These are phyloP conservation scores for Cettia cetti DNA, from an alignment of 2,113 vertebrate species.

Conservation along the genomic window DNA sequence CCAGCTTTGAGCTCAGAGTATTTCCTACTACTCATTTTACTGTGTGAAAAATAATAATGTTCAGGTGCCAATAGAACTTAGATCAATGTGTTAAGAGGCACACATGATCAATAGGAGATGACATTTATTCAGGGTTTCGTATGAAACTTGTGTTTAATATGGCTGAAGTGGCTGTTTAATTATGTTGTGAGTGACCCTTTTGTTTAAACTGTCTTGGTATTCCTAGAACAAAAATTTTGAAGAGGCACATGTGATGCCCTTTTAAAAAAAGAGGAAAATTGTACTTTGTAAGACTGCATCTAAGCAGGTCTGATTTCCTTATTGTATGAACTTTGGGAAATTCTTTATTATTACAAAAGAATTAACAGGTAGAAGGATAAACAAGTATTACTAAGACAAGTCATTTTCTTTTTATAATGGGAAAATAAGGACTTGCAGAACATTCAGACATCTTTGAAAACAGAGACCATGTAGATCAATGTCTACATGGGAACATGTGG, in stretches of 20 bases:
- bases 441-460: neutral
- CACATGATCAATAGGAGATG: neutral
- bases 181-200: neutral
- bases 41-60: neutral
- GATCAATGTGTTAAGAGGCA: neutral
- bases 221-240: neutral
- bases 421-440: neutral
- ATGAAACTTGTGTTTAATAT: neutral
- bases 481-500: neutral
- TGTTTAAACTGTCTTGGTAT: neutral
- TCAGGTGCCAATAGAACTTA: neutral
- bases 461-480: neutral
- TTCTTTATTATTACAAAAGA: neutral
- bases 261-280: neutral
- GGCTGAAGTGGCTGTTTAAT: neutral
- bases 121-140: slow-evolving; percentile 18
- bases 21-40: neutral
- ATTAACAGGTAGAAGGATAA: neutral
- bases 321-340: neutral
- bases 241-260: neutral
- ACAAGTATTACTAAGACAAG: neutral
- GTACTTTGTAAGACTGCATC: neutral
- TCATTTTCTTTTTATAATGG: neutral
- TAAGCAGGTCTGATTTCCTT: neutral
- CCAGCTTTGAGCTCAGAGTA: neutral